phyloP scores from a whole-genome alignment of 2,113 vertebrate species.

The Desmodus rotundus region DNA sequence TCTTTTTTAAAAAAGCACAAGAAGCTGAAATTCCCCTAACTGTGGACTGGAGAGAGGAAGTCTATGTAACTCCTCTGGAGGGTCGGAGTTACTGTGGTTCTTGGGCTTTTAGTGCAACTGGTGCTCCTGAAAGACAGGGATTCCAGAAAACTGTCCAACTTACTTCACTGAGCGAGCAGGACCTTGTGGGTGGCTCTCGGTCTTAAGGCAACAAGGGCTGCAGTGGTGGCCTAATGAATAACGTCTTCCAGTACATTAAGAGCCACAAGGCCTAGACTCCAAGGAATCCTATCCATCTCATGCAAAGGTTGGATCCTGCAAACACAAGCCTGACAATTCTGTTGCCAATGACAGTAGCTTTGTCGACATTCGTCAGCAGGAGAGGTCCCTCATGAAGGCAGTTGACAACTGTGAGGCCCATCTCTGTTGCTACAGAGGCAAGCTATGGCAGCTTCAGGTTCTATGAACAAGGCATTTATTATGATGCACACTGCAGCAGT shows the following conservation, averaged over 20 bases:
- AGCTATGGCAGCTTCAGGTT: background rate
- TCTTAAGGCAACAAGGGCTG: background rate
- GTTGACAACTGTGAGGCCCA: background rate
- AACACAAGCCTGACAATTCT: background rate
- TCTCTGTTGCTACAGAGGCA: background rate
- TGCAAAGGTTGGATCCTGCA: background rate
- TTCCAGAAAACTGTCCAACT: background rate
- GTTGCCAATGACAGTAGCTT: background rate
- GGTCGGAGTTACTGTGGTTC: background rate
- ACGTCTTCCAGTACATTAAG: too few species aligned
- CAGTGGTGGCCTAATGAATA: background rate
- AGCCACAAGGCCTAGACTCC: background rate
- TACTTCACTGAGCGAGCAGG: background rate
- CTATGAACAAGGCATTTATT: slow-evolving; percentile 88
- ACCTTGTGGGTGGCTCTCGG: background rate
- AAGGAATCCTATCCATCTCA: background rate
- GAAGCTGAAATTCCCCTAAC: background rate
- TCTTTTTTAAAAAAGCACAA: background rate
- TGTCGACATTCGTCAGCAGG: background rate
- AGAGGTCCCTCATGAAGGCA: background rate
- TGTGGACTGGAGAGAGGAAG: background rate
- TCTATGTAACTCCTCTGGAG: background rate
- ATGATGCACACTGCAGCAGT: slow-evolving; percentile 88
- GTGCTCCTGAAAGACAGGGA: background rate
- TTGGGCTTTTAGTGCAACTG: background rate